phyloP scores from a whole-genome alignment of 2,888 invertebrate genomes.

The Drosophila incognita region DNA sequence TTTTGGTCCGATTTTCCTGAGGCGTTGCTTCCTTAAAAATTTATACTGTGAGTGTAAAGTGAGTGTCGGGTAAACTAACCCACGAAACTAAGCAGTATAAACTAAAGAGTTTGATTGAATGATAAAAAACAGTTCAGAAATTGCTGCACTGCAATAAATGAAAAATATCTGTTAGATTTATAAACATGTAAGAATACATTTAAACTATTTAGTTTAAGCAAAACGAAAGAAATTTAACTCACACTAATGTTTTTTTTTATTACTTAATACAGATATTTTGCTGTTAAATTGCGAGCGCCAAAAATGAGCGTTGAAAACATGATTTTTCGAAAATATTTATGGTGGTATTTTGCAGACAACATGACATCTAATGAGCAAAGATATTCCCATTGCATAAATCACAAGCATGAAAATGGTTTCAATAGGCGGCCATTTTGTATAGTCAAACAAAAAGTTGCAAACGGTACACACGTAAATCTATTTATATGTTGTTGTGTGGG shows the following conservation, averaged over 20 bases:
- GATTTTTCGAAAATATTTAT: slow-evolving; percentile 52
- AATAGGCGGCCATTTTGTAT: slow-evolving; percentile 58
- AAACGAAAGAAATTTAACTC: background rate
- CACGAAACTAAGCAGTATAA: background rate
- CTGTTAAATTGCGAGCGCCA: background rate
- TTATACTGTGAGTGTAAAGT: slow-evolving; percentile 1
- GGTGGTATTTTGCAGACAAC: slow-evolving; percentile 31
- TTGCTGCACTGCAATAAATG: too few species aligned
- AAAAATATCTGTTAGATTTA: background rate
- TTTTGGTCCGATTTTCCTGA: slow-evolving; percentile 20
- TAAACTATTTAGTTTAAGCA: background rate
- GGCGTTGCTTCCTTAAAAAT: slow-evolving; percentile 26
- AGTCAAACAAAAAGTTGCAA: slow-evolving; percentile 59
- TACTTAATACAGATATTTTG: background rate
- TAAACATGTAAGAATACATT: background rate
- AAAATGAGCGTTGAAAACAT: background rate
- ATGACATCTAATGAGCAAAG: slow-evolving; percentile 75
- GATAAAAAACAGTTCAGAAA: background rate
- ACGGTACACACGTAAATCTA: slow-evolving; percentile 65
- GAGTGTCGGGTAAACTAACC: background rate
- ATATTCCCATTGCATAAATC: slow-evolving; percentile 71
- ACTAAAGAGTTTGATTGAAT: background rate
- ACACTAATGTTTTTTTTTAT: too few species aligned
- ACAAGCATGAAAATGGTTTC: slow-evolving; percentile 76
- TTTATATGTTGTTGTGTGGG: slow-evolving; percentile 40